Conservation (phyloP, 2,113 vertebrate genomes). For the Zingel zingel region DNA sequence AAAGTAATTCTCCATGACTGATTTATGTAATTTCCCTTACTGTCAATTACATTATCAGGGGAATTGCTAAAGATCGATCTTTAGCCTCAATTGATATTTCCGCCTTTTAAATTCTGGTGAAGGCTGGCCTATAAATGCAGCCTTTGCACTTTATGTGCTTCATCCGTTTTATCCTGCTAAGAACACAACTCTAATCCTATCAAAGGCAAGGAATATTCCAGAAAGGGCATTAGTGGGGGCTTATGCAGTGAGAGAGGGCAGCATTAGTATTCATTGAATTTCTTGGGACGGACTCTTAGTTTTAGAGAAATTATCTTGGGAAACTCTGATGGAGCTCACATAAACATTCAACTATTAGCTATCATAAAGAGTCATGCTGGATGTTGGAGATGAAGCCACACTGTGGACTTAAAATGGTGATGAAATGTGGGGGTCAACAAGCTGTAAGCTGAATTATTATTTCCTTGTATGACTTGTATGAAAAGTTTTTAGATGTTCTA, state of each 20-base stretch:
- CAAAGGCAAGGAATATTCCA: conserved; percentile 72
- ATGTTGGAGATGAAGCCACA: conserved; percentile 7
- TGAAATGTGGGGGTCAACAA: not conserved
- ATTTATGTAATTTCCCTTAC: conserved; percentile 61
- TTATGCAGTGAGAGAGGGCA: conserved; percentile 32
- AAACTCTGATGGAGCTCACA: conserved; percentile 35
- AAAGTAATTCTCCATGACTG: conserved; percentile 45
- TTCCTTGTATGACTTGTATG: not conserved
- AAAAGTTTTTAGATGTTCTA: conserved; percentile 7
- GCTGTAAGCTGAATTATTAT: not conserved
- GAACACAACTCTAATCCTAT: conserved; percentile 80
- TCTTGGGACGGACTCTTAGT: conserved; percentile 46
- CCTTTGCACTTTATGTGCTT: conserved; percentile 73
- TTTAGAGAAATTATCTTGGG: conserved; percentile 57
- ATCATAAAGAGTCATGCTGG: not conserved
- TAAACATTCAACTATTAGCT: conserved; percentile 35
- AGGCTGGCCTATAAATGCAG: conserved; percentile 57
- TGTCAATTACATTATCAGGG: conserved; percentile 61
- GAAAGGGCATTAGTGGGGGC: conserved; percentile 64
- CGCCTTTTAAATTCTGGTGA: conserved; percentile 62
- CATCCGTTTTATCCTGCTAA: conserved; percentile 67
- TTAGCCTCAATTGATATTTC: conserved; percentile 66
- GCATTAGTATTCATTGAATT: conserved; percentile 79
- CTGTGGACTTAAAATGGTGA: not conserved
- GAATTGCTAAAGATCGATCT: conserved; percentile 64